Evolutionary conservation across 2,113 vertebrate genomes (phyloP), one percentile per base, ranked within the genome.

Genomic region (Tautogolabrus adspersus): DNA sequence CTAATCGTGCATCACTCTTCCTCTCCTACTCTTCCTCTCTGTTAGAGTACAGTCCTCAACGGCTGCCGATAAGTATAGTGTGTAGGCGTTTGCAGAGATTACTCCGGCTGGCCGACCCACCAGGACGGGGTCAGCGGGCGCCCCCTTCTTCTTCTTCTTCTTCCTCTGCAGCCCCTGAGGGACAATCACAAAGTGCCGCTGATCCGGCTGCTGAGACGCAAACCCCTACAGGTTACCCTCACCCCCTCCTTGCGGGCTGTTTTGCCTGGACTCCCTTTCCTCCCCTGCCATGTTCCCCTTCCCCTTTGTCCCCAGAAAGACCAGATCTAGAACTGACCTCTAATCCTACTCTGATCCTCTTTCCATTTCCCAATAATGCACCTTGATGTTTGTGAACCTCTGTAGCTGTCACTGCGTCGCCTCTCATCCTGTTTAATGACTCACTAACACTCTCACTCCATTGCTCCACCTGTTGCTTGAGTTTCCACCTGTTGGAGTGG

Each of bases 1-100:
- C 82, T 85, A 49, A 79, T 84, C 15, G 22, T 75, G 49, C 82
- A 72, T 89, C 87, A 87, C 84, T 90, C 72, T 91, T 73, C 83
- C 76, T 88, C 74, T 88, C 72, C 89, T 70, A 90, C 82, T 91
- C 84, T 91, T 73, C 91, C 91, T 76, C 94, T 83, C 85, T 84
- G 91, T 94, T 93, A 98, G 97, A 97, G 88, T 95, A 96, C 77
- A 94, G 96, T 92, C 96, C 96, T 88, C 96, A 94, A 22, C 96
- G 97, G 93, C 91, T 95, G 80, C 94, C 94, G 76, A 96, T 99
- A 96, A 97, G 97, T 95, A 96, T 99, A 97, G 97, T 99, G 91
- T 97, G 97, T 96, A 98, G 96, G 93, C 97, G 97, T 88, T 96
- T 99, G 82, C 96, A 98, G 89, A 96, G 96, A 63, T 95, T 99